These are phyloP conservation scores for Drosophila lacicola DNA, from an alignment of 2,888 invertebrate species.

Conservation along the genomic window DNA sequence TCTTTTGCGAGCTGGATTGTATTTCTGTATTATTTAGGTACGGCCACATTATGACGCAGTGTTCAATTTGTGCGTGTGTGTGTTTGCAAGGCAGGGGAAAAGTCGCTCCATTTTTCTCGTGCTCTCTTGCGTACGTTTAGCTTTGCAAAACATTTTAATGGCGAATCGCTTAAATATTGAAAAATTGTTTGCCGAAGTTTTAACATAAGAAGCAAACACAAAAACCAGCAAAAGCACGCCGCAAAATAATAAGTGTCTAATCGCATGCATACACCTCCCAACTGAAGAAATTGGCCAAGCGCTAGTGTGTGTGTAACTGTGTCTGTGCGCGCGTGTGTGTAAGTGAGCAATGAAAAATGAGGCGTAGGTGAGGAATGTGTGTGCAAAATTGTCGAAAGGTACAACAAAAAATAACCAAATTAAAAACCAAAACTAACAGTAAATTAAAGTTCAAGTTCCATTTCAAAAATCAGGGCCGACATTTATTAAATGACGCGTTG, in stretches of 20 bases:
- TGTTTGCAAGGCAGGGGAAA: conserved; percentile 73
- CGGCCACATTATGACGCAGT: conserved; percentile 51
- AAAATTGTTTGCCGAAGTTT: conserved; percentile 38
- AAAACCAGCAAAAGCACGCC: conserved; percentile 12
- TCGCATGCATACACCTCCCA: conserved; percentile 42
- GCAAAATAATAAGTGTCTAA: conserved; percentile 35
- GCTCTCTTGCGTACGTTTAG: conserved; percentile 62
- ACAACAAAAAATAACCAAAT: conserved; percentile 15
- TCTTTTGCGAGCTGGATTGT: conserved; percentile 3
- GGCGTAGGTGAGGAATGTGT: conserved; percentile 74
- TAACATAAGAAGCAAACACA: conserved; percentile 13
- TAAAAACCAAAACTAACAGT: conserved; percentile 24
- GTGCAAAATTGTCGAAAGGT: conserved; percentile 72
- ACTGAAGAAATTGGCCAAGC: conserved; percentile 62
- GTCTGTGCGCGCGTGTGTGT: conserved; percentile 67
- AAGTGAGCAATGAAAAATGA: conserved; percentile 73
- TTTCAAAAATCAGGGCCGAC: neutral
- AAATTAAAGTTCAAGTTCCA: conserved; percentile 13
- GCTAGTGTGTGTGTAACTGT: conserved; percentile 45
- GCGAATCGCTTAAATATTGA: conserved; percentile 30
- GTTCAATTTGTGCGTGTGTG: conserved; percentile 62
- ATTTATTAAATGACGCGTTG: conserved; percentile 50
- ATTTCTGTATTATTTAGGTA: conserved; percentile 8
- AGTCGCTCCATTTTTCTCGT: conserved; percentile 80
- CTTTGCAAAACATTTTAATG: conserved; percentile 61